phyloP scores from a whole-genome alignment of 2,888 invertebrate genomes.

The Oscheius sp. region DNA sequence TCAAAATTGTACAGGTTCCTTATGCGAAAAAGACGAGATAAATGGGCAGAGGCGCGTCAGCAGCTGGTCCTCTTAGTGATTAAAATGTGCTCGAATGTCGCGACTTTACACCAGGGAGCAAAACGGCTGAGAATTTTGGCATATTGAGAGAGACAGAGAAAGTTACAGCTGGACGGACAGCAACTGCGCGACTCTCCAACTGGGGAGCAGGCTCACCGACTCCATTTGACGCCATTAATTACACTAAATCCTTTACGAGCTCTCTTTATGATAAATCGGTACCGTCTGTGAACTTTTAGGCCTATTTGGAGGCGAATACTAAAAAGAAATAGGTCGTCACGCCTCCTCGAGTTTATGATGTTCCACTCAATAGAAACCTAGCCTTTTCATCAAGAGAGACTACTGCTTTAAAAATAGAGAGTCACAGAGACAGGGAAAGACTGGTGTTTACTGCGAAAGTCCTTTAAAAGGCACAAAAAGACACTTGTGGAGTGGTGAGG shows the following conservation, averaged over 20 bases:
- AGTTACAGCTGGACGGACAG: slow-evolving; percentile 3
- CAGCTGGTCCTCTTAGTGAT: slow-evolving; percentile 24
- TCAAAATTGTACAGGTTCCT: not conserved
- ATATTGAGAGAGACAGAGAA: not conserved
- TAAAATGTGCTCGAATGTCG: slow-evolving; percentile 34
- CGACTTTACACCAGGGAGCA: slow-evolving; percentile 25
- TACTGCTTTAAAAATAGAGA: slow-evolving; percentile 1
- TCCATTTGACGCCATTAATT: slow-evolving; percentile 10
- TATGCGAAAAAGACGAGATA: not conserved
- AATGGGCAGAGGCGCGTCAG: slow-evolving; percentile 2
- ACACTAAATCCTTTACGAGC: slow-evolving; percentile 17
- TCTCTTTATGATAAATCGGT: not conserved
- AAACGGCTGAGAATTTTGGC: slow-evolving; percentile 31
- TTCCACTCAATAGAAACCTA: not conserved
- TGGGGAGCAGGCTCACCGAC: slow-evolving; percentile 11
- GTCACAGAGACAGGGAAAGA: slow-evolving; percentile 1
- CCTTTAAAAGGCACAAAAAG: not conserved
- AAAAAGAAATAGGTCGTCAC: not conserved
- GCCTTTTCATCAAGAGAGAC: not conserved
- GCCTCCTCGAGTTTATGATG: not conserved
- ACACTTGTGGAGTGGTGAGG: not conserved
- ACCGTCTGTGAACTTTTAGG: not conserved
- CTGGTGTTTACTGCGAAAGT: not conserved
- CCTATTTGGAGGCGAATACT: not conserved
- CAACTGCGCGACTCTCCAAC: slow-evolving; percentile 2